phyloP scores from a whole-genome alignment of 1,140 invertebrate species.

The Aphaenogaster ashmeadi region DNA sequence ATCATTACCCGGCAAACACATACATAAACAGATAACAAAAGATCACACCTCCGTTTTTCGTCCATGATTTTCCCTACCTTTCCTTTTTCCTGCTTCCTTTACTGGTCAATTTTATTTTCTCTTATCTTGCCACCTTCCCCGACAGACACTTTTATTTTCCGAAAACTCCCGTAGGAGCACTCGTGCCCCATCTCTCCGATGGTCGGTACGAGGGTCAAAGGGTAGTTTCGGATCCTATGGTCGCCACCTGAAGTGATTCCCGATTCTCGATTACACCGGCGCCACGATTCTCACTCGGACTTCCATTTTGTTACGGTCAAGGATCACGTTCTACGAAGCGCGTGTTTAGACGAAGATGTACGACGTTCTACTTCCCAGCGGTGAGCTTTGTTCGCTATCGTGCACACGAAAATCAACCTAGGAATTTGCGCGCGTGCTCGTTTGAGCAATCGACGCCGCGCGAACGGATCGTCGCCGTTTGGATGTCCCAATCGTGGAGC shows the following conservation, averaged over 20 bases:
- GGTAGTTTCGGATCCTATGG: slow-evolving; percentile 42
- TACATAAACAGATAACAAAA: slow-evolving; percentile 24
- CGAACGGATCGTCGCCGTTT: slow-evolving; percentile 3
- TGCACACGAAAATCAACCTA: not conserved
- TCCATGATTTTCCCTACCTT: not conserved
- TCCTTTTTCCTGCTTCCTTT: not conserved
- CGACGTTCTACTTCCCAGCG: slow-evolving; percentile 13
- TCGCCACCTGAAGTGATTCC: slow-evolving; percentile 44
- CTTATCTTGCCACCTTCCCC: not conserved
- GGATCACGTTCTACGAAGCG: slow-evolving; percentile 53
- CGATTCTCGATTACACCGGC: slow-evolving; percentile 53
- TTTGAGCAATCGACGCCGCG: slow-evolving; percentile 26
- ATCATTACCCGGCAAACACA: slow-evolving; percentile 25
- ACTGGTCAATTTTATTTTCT: slow-evolving; percentile 17
- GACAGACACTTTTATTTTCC: slow-evolving; percentile 55
- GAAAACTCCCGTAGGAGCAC: slow-evolving; percentile 60
- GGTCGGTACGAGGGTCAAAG: slow-evolving; percentile 59
- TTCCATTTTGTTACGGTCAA: slow-evolving; percentile 53
- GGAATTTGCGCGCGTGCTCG: slow-evolving; percentile 25
- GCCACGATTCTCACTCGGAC: slow-evolving; percentile 7
- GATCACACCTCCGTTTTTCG: not conserved
- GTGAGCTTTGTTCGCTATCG: slow-evolving; percentile 9
- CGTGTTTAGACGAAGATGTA: slow-evolving; percentile 68
- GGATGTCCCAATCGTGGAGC: not conserved
- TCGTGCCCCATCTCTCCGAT: slow-evolving; percentile 45